Base-by-base conservation (phyloP, 2,797 vertebrate species). In the Acanthurus lineatus region DNA sequence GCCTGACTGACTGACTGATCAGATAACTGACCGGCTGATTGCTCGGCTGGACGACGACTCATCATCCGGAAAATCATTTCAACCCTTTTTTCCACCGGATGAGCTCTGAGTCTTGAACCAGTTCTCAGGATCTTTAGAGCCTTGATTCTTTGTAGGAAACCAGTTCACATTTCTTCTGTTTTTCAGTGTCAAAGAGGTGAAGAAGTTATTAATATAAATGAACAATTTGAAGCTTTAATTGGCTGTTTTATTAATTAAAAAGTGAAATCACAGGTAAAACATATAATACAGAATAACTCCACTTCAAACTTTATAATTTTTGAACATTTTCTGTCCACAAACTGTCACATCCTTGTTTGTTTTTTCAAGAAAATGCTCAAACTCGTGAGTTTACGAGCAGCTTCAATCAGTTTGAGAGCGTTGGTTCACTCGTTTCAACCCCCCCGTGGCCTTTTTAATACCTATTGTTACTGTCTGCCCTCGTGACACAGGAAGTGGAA, bases 391-490 rank as follows among this genome's bases (percentile, higher is more conserved):
- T 48, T 52, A 53, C 17, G 15, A 66, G 51, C n/a, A 0, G 1
- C 6, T 28, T 64, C 64, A 81, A 78, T 78, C 77, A 80, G 53
- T 54, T 57, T 0, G 0, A 70, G 69, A 61, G 70, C 6, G 69
- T 60, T 73, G 25, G 19, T 11, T 64, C 56, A 38, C 51, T 73
- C 9, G 60, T 74, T 59, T 82, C 76, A 15, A n/a, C n/a, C n/a
- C 75, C 3, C 1, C 48, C 28, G 79, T 35, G 64, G 51, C 58
- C 65, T 40, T 70, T 70, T 67, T 65, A 69, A 40, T 61, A 48
- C 74, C 80, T 62, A 80, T 71, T 81, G 79, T 38, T 71, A 6
- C 58, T 66, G 45, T 66, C 35, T 65, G 52, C 25, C 9, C 19
- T 61, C 54, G 3, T 7, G 3, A 66, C 25, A 60, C 11, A 14